These are phyloP conservation scores for Ferrisia virgata DNA, from an alignment of 2,888 invertebrate species.

Conservation along the genomic window DNA sequence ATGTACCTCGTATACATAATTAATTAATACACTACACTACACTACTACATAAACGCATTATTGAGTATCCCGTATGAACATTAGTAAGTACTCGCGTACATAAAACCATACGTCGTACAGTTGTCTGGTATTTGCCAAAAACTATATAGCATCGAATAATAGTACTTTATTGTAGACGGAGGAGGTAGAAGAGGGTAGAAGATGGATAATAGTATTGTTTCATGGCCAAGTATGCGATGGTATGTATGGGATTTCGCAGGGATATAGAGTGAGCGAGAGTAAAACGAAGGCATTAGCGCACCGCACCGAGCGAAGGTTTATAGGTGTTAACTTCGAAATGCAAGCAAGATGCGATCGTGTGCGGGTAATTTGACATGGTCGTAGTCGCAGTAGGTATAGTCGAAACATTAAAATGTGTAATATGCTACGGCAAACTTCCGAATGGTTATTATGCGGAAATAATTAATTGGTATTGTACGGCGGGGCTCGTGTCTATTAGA, in stretches of 20 bases:
- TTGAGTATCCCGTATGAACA: no score
- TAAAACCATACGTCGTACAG: no score
- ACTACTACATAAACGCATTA: no score
- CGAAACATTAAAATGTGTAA: conserved; percentile 22
- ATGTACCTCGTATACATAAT: no score
- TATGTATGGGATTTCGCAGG: not conserved
- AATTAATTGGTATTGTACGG: conserved; percentile 35
- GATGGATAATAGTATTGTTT: not conserved
- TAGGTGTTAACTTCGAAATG: not conserved
- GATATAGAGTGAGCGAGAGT: not conserved
- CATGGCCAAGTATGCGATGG: not conserved
- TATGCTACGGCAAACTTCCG: conserved; percentile 4
- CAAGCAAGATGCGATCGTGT: not conserved
- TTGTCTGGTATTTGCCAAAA: not conserved
- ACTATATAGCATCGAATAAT: no score
- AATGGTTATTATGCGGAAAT: conserved; percentile 40
- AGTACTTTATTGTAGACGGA: no score
- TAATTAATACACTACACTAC: no score
- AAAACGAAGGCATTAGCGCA: no score
- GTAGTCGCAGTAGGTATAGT: not conserved
- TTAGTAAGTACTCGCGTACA: no score
- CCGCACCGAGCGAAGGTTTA: not conserved
- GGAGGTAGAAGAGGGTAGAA: not conserved
- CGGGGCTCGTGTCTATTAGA: conserved; percentile 16
- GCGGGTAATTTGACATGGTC: not conserved